Conservation (phyloP, 2,888 invertebrate genomes). For the Phengaris alcon region DNA sequence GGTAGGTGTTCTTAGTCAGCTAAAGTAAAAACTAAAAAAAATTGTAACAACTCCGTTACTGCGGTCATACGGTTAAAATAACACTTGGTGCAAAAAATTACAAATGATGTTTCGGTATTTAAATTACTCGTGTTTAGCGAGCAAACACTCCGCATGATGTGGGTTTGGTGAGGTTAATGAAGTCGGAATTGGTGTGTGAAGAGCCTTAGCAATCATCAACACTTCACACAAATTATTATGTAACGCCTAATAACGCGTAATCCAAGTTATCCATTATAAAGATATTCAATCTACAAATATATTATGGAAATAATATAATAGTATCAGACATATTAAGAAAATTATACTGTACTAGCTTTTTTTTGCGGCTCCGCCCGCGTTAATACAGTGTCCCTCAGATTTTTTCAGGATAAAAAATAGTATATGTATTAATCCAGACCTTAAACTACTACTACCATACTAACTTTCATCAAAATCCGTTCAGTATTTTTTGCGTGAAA, state of each 20-base stretch:
- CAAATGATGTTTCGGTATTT: background rate
- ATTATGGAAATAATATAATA: too few species aligned
- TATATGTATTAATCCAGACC: too few species aligned
- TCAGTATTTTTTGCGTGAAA: too few species aligned
- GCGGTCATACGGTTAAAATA: background rate
- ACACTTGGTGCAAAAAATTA: background rate
- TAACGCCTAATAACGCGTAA: background rate
- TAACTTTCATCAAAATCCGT: too few species aligned
- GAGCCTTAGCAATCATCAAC: constrained; percentile 6
- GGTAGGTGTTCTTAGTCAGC: too few species aligned
- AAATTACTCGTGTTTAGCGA: background rate
- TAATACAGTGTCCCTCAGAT: too few species aligned
- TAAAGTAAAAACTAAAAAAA: too few species aligned
- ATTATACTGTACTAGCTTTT: too few species aligned
- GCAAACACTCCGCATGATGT: constrained; percentile 17
- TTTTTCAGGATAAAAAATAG: too few species aligned
- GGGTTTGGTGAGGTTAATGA: constrained; percentile 5
- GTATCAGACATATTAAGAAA: too few species aligned
- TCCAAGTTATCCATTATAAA: background rate
- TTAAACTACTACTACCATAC: too few species aligned
- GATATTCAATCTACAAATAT: background rate
- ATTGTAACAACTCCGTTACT: background rate
- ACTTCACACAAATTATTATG: constrained; percentile 6
- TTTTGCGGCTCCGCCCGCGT: too few species aligned
- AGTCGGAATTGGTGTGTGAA: constrained; percentile 4